phyloP scores from a whole-genome alignment of 2,888 invertebrate genomes.

The Beris chalybata region DNA sequence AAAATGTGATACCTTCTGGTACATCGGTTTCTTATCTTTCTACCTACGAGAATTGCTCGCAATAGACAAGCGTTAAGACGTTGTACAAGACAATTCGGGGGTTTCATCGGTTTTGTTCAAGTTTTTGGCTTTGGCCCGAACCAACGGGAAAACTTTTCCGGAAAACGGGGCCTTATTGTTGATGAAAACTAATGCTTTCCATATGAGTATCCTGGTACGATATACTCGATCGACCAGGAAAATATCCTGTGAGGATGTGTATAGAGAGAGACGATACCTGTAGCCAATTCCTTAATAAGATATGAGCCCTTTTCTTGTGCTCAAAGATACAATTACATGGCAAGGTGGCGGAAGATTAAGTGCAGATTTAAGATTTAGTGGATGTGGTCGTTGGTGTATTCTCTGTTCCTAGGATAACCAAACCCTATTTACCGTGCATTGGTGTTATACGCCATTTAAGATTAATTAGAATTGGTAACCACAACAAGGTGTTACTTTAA shows the following conservation, averaged over 20 bases:
- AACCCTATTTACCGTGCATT: constrained; percentile 9
- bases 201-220: constrained; percentile 6
- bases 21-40: constrained; percentile 25
- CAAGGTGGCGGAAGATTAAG: constrained; percentile 33
- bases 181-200: constrained; percentile 31
- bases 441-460: constrained; percentile 33
- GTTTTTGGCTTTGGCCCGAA: background rate
- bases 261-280: constrained; percentile 10
- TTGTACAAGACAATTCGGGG: background rate
- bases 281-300: constrained; percentile 32
- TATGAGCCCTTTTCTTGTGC: constrained; percentile 30
- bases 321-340: constrained; percentile 25
- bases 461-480: constrained; percentile 40
- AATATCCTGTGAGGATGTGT: background rate
- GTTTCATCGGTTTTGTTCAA: constrained; percentile 17
- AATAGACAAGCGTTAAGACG: constrained; percentile 10
- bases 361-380: constrained; percentile 35
- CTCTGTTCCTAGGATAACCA: background rate
- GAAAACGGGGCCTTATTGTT: constrained; percentile 14
- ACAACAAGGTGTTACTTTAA: constrained; percentile 40
- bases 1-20: constrained; percentile 30
- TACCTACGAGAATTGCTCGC: constrained; percentile 1
- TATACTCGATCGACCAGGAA: constrained; percentile 19
- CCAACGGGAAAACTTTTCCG: background rate
- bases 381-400: constrained; percentile 28